Base-by-base conservation (phyloP, 1,140 invertebrate species). In the Melanaphis sacchari region DNA sequence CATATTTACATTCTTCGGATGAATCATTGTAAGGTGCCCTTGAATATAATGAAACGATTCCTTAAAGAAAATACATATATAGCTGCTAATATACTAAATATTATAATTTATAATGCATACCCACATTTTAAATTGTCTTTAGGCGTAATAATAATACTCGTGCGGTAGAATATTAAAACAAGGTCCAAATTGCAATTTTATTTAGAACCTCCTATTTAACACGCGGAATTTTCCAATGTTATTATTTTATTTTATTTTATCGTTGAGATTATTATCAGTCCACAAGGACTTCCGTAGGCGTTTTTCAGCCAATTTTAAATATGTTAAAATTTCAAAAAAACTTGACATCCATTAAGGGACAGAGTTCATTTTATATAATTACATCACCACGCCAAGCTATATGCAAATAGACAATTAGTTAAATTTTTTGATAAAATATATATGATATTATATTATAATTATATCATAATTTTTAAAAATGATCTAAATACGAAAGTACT, bases 1-100 rank as follows among this genome's bases (percentile, higher is more conserved):
- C 38, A 41, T 84, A 43, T 41, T 43, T 46, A 88, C 1, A 88
- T 24, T n/a, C n/a, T 88, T 24, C n/a, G 36, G n/a, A 88, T 88
- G 87, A 88, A 88, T 88, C 87, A 88, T 88, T 46, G n/a, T 52
- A 46, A n/a, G 38, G 7, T 52, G n/a, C 22, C 87, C 87, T 88
- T 46, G 87, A 41, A 36, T 31, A 36, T 24, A 52, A 52, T 36
- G 49, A 31, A 88, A 88, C 31, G 46, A 38, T 88, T 88, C 46
- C 43, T 52, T 8, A 8, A n/a, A 9, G 6, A 40, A 43, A 87
- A 85, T 49, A 88, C 15, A 15, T 88, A 43, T 22, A 85, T 26
- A 18, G 46, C 11, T 46, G 11, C 2, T 49, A 49, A 49, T 3
- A 26, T 38, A 40, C 38, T 15, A 18, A 49, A 41, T 24, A 9